Percentiles rank a stretch among this genome's conserved stretches.
Evolutionary conservation across 2,113 vertebrate species (phyloP).

Genomic region (Orthonyx spaldingii): DNA sequence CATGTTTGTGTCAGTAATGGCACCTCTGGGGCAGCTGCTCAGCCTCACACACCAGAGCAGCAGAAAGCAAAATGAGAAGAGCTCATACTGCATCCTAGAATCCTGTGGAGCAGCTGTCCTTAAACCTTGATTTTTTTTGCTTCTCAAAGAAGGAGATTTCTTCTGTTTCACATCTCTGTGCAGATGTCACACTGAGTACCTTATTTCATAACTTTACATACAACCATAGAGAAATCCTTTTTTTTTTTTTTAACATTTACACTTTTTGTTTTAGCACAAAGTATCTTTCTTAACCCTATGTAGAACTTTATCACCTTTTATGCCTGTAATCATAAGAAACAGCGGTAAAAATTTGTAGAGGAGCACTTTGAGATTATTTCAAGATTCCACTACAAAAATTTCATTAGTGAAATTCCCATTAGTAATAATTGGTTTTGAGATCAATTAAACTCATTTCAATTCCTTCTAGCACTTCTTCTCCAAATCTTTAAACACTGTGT

Average conservation of each 20-base stretch:
- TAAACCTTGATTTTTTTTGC: background rate
- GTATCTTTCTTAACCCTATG: background rate
- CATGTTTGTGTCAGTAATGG: accelerated
- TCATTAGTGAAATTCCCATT: background rate
- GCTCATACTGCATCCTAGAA: accelerated
- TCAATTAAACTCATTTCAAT: background rate
- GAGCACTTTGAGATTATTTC: background rate
- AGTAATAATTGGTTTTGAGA: background rate
- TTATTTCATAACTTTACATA: background rate
- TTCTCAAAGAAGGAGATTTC: background rate
- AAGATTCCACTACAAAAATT: background rate
- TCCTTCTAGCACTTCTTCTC: background rate
- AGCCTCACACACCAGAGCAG: background rate
- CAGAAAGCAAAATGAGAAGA: background rate
- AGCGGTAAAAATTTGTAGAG: background rate
- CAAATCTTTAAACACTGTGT: background rate
- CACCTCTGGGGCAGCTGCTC: background rate
- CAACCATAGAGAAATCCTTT: accelerated
- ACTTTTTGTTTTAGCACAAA: background rate
- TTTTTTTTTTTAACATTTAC: background rate
- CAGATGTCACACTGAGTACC: background rate
- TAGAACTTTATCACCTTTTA: background rate
- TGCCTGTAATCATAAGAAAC: background rate
- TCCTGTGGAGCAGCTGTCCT: background rate
- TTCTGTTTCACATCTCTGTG: background rate